Evolutionary conservation across 2,888 invertebrate genomes (phyloP).

Genomic region (Agrilus biguttatus): DNA sequence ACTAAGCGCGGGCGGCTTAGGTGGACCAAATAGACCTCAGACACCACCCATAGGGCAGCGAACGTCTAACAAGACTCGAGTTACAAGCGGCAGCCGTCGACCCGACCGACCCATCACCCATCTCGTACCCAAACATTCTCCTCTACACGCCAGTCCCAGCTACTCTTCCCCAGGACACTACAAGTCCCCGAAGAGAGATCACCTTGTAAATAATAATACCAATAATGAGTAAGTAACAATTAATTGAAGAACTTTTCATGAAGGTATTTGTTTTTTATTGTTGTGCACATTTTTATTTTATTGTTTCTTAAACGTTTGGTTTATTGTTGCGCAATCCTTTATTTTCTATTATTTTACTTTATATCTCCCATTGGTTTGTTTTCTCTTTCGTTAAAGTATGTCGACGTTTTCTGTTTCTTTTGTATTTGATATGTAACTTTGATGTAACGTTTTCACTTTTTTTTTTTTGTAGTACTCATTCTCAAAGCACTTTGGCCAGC

Average conservation of each 20-base stretch:
- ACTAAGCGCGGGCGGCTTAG: conserved; percentile 2
- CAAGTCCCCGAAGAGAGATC: conserved; percentile 28
- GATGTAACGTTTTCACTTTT: no score
- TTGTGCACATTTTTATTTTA: no score
- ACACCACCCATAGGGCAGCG: conserved; percentile 28
- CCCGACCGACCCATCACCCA: conserved; percentile 29
- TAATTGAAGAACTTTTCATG: no score
- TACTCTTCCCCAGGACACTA: conserved; percentile 25
- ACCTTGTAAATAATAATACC: conserved; percentile 25
- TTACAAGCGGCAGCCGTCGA: conserved; percentile 24
- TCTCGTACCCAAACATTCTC: conserved; percentile 41
- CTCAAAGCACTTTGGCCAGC: conserved; percentile 55
- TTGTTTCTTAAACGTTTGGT: no score
- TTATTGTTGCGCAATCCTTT: no score
- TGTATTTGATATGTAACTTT: no score
- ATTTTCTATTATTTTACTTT: no score
- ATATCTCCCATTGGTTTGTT: no score
- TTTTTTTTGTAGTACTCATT: conserved; percentile 39
- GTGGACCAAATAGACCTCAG: conserved; percentile 13
- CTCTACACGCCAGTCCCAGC: conserved; percentile 42
- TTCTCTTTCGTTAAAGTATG: no score
- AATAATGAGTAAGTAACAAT: conserved; percentile 11
- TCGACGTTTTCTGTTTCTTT: no score
- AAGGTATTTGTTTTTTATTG: no score
- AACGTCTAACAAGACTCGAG: conserved; percentile 29